Evolutionary conservation across 2,797 vertebrate genomes (phyloP).

Genomic region (Gorsachius magnificus): DNA sequence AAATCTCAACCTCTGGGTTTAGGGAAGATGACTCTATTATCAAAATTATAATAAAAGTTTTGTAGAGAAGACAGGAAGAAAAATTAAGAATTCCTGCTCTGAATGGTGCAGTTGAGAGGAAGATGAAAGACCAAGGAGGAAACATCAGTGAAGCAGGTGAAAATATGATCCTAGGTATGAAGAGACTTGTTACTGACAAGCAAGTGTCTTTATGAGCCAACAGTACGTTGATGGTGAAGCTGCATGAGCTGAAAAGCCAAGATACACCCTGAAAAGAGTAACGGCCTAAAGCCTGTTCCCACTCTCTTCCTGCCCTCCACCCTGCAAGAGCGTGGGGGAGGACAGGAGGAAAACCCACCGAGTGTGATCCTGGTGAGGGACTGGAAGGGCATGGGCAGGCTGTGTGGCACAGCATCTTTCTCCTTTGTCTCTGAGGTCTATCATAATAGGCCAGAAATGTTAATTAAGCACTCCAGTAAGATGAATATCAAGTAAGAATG

Average conservation of each 20-base stretch:
- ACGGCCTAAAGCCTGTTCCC: not conserved
- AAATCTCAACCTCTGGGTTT: not conserved
- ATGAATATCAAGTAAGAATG: not conserved
- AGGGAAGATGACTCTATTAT: not conserved
- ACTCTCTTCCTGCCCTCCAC: not conserved
- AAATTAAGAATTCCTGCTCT: not conserved
- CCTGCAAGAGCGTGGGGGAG: not conserved
- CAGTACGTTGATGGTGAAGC: not conserved
- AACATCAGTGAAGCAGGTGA: not conserved
- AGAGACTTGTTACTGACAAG: not conserved
- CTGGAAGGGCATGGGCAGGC: not conserved
- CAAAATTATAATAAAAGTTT: not conserved
- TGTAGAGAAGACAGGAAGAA: not conserved
- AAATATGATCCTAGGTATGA: not conserved
- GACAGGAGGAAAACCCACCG: not conserved
- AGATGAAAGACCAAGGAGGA: not conserved
- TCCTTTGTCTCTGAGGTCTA: not conserved
- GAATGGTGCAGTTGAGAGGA: not conserved
- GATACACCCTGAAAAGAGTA: not conserved
- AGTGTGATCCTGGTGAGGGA: not conserved
- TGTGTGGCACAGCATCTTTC: not conserved
- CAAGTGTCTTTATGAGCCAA: not conserved
- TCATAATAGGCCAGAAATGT: not conserved
- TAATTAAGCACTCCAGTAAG: not conserved
- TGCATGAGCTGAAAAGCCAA: not conserved